phyloP scores from a whole-genome alignment of 2,797 vertebrate genomes.

The Furcifer pardalis region DNA sequence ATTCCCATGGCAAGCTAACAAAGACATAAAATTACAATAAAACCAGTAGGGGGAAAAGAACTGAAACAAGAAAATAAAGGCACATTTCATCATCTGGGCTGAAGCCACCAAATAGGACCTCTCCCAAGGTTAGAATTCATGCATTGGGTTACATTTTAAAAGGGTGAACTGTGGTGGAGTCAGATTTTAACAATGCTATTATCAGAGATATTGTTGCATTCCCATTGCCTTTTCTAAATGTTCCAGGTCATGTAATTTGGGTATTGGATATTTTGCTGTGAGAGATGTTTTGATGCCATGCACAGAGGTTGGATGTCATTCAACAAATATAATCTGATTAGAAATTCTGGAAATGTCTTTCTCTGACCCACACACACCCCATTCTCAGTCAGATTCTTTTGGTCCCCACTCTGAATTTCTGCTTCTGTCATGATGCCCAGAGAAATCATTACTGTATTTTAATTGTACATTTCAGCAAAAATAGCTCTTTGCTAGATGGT shows the following conservation, averaged over 20 bases:
- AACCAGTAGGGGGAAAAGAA: neutral
- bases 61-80: neutral
- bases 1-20: neutral
- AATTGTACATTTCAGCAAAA: neutral
- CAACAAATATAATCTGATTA: neutral
- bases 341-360: neutral
- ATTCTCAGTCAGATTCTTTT: neutral
- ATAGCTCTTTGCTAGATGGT: neutral
- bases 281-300: neutral
- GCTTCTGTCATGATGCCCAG: neutral
- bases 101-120: neutral
- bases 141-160: neutral
- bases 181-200: neutral
- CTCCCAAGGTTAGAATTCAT: neutral
- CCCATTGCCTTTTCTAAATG: neutral
- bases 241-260: neutral
- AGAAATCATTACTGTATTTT: neutral
- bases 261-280: neutral
- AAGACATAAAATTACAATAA: neutral
- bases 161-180: neutral
- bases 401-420: neutral
- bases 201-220: neutral
- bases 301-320: neutral
- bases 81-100: neutral
- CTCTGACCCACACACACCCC: too few relatives aligned